These are phyloP conservation scores for Campaea margaritaria DNA, from an alignment of 2,888 invertebrate genomes.

Conservation along the genomic window DNA sequence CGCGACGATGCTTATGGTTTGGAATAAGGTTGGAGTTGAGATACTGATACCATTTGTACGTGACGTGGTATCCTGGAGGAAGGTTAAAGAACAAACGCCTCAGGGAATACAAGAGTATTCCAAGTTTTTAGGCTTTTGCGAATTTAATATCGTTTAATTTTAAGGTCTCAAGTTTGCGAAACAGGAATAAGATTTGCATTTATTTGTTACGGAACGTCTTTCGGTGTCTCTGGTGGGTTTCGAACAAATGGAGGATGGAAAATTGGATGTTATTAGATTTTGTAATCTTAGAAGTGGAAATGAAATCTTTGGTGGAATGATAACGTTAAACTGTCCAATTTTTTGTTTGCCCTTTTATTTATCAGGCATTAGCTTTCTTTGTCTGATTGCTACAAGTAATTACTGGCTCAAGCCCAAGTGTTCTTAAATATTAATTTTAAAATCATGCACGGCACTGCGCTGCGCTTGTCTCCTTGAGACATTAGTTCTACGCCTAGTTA, in stretches of 20 bases:
- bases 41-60: conserved; percentile 7
- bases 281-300: conserved; percentile 13
- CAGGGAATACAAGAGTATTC: conserved; percentile 33
- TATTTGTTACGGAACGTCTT: conserved; percentile 33
- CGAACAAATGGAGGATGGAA: conserved; percentile 20
- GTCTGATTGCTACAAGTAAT: no score
- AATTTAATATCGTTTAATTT: conserved; percentile 53
- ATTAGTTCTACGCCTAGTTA: no score
- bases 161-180: conserved; percentile 43
- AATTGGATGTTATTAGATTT: conserved; percentile 20
- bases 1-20: no score
- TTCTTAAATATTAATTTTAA: no score
- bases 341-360: neutral
- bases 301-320: conserved; percentile 2
- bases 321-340: neutral
- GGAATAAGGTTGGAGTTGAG: neutral
- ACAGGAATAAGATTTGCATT: conserved; percentile 41
- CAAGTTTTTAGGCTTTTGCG: conserved; percentile 54
- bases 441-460: no score
- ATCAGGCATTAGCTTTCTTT: no score
- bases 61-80: neutral
- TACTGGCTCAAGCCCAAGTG: no score
- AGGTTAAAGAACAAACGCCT: conserved; percentile 35
- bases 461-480: no score
- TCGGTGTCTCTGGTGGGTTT: conserved; percentile 23